phyloP scores from a whole-genome alignment of 2,888 invertebrate genomes.

The Parnassius orleans region DNA sequence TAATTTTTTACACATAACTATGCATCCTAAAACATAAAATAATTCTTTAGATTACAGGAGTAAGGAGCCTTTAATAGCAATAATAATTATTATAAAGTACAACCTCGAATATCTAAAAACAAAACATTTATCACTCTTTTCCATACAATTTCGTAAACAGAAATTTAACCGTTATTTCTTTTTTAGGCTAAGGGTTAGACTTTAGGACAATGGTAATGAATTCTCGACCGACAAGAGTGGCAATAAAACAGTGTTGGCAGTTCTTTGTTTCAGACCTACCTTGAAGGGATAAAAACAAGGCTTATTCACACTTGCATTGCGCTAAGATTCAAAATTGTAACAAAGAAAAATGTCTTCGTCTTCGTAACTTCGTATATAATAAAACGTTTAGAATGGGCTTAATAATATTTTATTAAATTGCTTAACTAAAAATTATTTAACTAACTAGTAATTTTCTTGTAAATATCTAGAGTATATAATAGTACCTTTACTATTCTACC shows the following conservation, averaged over 20 bases:
- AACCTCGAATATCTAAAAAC: not conserved
- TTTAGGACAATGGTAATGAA: constrained; percentile 26
- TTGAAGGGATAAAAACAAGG: constrained; percentile 23
- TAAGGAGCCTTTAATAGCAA: not conserved
- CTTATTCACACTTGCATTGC: constrained; percentile 23
- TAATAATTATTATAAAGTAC: constrained; percentile 12
- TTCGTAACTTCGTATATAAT: not conserved
- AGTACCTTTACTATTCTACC: too few relatives aligned
- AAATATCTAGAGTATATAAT: too few relatives aligned
- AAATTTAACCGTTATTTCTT: constrained; percentile 16
- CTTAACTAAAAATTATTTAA: too few relatives aligned
- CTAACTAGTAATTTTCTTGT: too few relatives aligned
- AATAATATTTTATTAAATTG: too few relatives aligned
- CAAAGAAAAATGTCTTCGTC: constrained; percentile 6
- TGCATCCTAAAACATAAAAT: too few relatives aligned
- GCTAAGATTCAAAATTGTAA: constrained; percentile 10
- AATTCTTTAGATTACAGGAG: too few relatives aligned
- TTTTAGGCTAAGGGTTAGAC: constrained; percentile 21
- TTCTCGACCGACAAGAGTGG: constrained; percentile 25
- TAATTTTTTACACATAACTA: too few relatives aligned
- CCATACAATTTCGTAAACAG: constrained; percentile 14
- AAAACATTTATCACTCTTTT: not conserved
- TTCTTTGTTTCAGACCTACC: constrained; percentile 20
- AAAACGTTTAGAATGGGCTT: not conserved
- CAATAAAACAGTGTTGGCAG: constrained; percentile 26